Evolutionary conservation across 2,797 vertebrate species (phyloP), one percentile per base, ranked within the genome.

Genomic region (Notamacropus eugenii): DNA sequence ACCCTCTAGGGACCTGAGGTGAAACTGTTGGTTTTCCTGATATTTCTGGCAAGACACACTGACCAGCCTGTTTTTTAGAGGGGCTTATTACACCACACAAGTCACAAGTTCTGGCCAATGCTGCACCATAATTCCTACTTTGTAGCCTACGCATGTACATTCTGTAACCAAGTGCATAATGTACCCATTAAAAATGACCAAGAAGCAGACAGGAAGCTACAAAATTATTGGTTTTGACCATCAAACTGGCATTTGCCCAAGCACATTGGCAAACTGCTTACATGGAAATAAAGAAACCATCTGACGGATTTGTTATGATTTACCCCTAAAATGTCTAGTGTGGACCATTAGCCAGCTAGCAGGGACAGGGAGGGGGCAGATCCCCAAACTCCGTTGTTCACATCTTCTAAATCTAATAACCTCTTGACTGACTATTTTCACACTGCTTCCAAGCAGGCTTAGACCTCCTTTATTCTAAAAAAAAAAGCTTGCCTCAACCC

Each of bases 151-250:
- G 19, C 91, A 92, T 46, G 40, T 24, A 57, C 34, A 52, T n/a
- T 6, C 93, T 55, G 29, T 92, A 57, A 94, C 55, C 58, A 4
- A 93, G 90, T 91, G 95, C 87, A 91, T 90, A 93, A 24, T 10
- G 54, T 31, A 40, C 40, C 46, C 62, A 56, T 82, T 24, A 57
- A 55, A 93, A 12, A 46, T 52, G 67, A 59, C 95, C 92, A 95
- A 93, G 92, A 91, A 90, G 93, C 92, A 95, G 90, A 92, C 58
- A 0, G 11, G 95, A 87, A 94, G 29, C 87, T 92, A 58, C 57
- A 11, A 90, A 94, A 92, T 96, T 91, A 93, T 59, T 95, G 94
- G 90, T 96, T 96, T 93, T 52, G 56, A 91, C 92, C 95, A 93
- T 93, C 90, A 90, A 90, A 90, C n/a, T 59, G 50, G 31, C 93